Evolutionary conservation across 2,797 vertebrate genomes (phyloP).

Genomic region (Harpagifer antarcticus): DNA sequence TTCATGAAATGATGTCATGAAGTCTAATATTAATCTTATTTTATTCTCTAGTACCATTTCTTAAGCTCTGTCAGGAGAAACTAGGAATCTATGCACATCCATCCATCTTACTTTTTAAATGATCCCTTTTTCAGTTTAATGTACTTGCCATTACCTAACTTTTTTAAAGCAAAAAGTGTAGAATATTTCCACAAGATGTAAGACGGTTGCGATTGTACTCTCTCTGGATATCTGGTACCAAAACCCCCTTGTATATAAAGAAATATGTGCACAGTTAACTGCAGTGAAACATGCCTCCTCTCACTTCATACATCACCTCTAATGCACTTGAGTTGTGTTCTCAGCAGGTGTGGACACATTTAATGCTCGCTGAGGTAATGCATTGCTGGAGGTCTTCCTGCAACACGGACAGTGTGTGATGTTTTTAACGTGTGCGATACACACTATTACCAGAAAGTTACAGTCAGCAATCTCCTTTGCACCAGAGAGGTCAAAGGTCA

Average conservation of each 20-base stretch:
- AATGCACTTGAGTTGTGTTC: conserved; percentile 16
- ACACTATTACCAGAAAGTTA: conserved; percentile 31
- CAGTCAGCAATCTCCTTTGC: conserved; percentile 53
- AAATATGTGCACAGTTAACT: not conserved
- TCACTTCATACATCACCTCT: conserved; percentile 32
- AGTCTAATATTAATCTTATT: not conserved
- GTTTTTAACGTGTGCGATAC: conserved; percentile 37
- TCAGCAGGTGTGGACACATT: conserved; percentile 37
- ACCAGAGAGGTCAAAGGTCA: conserved; percentile 58
- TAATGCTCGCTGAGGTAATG: conserved; percentile 39
- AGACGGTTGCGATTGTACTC: not conserved
- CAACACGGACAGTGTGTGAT: conserved; percentile 1
- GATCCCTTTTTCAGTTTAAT: too few species aligned
- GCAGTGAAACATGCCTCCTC: conserved; percentile 20
- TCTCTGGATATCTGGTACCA: conserved; percentile 7
- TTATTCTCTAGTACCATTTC: not conserved
- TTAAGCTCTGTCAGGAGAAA: not conserved
- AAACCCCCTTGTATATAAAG: not conserved
- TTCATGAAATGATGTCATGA: not conserved
- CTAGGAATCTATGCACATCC: not conserved
- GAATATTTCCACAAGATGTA: conserved; percentile 1
- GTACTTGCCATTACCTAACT: not conserved
- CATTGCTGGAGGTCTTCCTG: conserved; percentile 46
- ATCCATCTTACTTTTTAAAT: too few species aligned
- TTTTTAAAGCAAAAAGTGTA: not conserved